A percentile compares a stretch with the other conserved stretches of the same genome.
Evolutionary conservation across 2,797 vertebrate genomes (phyloP).

Genomic region (Cyprinella venusta): DNA sequence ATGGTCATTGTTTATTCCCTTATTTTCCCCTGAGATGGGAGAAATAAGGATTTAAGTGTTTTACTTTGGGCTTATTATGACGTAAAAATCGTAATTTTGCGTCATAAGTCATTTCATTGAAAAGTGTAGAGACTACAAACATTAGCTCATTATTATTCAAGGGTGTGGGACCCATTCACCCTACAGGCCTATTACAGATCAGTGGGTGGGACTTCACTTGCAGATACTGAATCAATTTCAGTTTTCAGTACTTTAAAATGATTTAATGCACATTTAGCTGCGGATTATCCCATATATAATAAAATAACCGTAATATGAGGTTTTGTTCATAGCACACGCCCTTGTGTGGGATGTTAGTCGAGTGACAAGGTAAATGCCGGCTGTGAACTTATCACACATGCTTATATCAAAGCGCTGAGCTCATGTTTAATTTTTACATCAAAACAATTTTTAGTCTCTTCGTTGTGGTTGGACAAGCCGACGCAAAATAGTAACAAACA

Average conservation of each 20-base stretch:
- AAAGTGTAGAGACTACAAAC: too few species aligned
- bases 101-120: too few species aligned
- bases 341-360: background rate
- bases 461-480: conserved; percentile 6
- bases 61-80: too few species aligned
- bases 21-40: too few species aligned
- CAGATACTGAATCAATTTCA: too few species aligned
- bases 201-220: too few species aligned
- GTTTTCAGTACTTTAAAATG: background rate
- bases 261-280: background rate
- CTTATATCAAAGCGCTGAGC: conserved; percentile 2
- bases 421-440: conserved; percentile 2
- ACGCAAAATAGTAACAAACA: conserved; percentile 17
- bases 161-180: too few species aligned
- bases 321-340: background rate
- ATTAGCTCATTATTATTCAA: too few species aligned
- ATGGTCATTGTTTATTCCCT: too few species aligned
- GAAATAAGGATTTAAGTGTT: too few species aligned
- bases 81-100: too few species aligned
- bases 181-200: too few species aligned
- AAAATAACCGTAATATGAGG: background rate
- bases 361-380: background rate
- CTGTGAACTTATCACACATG: conserved; percentile 16
- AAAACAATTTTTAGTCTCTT: background rate
- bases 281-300: background rate